A percentile compares a stretch with the other conserved stretches of the same genome.
Evolutionary conservation across 2,888 invertebrate species (phyloP).

Genomic region (Dromius quadrimaculatus): DNA sequence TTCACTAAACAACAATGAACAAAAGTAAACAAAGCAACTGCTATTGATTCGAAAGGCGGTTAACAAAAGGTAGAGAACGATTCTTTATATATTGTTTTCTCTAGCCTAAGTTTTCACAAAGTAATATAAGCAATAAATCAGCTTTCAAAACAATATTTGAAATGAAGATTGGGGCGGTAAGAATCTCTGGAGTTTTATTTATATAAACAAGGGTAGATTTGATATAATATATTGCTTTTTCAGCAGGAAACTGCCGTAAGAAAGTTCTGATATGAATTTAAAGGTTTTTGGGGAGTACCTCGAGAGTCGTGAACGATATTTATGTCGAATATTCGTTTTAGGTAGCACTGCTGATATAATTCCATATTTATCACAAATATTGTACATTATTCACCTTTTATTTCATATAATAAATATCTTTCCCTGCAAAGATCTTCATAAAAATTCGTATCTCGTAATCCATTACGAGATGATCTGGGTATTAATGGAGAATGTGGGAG

Average conservation of each 20-base stretch:
- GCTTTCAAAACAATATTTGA: constrained; percentile 34
- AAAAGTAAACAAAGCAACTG: constrained; percentile 31
- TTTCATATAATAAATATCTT: too few species aligned
- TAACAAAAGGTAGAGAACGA: constrained; percentile 21
- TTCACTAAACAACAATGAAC: constrained; percentile 21
- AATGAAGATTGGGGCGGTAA: constrained; percentile 32
- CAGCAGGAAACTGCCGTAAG: constrained; percentile 24
- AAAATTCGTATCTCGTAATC: too few species aligned
- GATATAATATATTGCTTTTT: constrained; percentile 31
- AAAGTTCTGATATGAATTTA: constrained; percentile 1
- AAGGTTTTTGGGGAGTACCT: constrained; percentile 5
- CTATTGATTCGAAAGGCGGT: constrained; percentile 20
- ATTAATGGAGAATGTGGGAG: too few species aligned
- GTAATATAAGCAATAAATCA: constrained; percentile 27
- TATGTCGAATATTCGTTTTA: constrained; percentile 20
- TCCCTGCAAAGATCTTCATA: too few species aligned
- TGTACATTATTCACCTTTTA: too few species aligned
- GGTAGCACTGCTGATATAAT: constrained; percentile 23
- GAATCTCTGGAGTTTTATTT: constrained; percentile 9
- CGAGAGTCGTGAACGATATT: constrained; percentile 25
- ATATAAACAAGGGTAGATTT: constrained; percentile 32
- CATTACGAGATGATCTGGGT: too few species aligned
- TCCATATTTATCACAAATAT: constrained; percentile 32
- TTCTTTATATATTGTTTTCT: constrained; percentile 38
- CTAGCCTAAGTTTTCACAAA: constrained; percentile 19